Evolutionary conservation across 2,113 vertebrate species (phyloP).

Genomic region (Orientallactaga bullata): DNA sequence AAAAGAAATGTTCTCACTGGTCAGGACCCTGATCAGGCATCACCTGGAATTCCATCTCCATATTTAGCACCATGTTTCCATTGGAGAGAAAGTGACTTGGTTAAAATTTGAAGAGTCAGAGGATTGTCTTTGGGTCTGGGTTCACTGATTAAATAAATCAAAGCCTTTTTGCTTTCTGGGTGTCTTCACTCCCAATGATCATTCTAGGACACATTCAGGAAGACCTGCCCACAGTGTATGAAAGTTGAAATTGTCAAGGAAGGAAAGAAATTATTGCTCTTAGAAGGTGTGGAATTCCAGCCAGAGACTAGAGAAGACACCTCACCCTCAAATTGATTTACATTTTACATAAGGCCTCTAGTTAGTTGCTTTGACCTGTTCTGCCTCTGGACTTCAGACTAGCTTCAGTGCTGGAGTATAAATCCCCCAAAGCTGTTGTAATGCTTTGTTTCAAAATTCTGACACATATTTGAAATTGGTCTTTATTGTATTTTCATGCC

Average conservation of each 20-base stretch:
- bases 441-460: slow-evolving; percentile 5
- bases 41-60: slow-evolving; percentile 27
- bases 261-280: slow-evolving; percentile 60
- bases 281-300: slow-evolving; percentile 57
- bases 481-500: background rate
- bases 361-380: background rate
- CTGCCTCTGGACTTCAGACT: background rate
- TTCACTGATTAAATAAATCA: slow-evolving; percentile 49
- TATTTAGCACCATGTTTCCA: background rate
- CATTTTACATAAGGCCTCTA: background rate
- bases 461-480: slow-evolving; percentile 2
- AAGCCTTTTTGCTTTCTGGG: slow-evolving; percentile 49
- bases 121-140: background rate
- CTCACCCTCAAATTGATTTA: slow-evolving; percentile 30
- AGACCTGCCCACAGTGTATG: slow-evolving; percentile 51
- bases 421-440: background rate
- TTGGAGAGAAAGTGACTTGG: background rate
- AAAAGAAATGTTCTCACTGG: background rate
- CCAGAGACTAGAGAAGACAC: slow-evolving; percentile 39
- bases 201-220: slow-evolving; percentile 58
- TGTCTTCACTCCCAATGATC: slow-evolving; percentile 38
- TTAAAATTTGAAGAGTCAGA: slow-evolving; percentile 36
- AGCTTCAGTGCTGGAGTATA: background rate
- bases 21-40: background rate
- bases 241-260: slow-evolving; percentile 54